phyloP scores from a whole-genome alignment of 2,113 vertebrate species.

The Sebastes fasciatus region DNA sequence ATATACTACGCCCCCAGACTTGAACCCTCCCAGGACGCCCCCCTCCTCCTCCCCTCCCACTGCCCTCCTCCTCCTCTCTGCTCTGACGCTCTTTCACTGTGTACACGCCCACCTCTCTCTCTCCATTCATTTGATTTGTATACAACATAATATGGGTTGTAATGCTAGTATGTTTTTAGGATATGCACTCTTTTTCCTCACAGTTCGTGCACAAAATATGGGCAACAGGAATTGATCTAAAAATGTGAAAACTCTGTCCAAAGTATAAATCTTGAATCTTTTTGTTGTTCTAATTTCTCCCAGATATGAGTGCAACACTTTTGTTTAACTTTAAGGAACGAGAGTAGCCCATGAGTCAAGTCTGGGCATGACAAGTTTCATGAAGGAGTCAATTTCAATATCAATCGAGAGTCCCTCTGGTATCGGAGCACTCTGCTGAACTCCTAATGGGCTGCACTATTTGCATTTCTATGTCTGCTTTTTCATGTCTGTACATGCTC shows the following conservation, averaged over 20 bases:
- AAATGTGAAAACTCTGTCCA: background rate
- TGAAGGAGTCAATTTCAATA: slow-evolving; percentile 52
- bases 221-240: background rate
- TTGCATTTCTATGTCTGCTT: slow-evolving; percentile 5
- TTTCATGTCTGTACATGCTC: slow-evolving; percentile 56
- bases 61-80: slow-evolving; percentile 33
- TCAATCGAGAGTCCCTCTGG: slow-evolving; percentile 50
- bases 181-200: background rate
- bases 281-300: background rate
- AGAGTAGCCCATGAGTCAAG: slow-evolving; percentile 12
- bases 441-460: background rate
- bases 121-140: slow-evolving; percentile 38
- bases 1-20: slow-evolving; percentile 65
- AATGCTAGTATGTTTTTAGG: background rate
- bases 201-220: background rate
- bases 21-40: slow-evolving; percentile 54
- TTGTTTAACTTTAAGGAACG: background rate
- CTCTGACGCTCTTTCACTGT: slow-evolving; percentile 36
- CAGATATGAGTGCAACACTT: background rate
- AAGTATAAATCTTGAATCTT: background rate
- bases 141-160: background rate
- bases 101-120: slow-evolving; percentile 25
- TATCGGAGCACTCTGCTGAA: slow-evolving; percentile 22
- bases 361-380: slow-evolving; percentile 46
- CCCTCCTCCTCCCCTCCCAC: slow-evolving; percentile 36